Base-by-base conservation (phyloP, 2,797 vertebrate species). In the Crocidura indochinensis region DNA sequence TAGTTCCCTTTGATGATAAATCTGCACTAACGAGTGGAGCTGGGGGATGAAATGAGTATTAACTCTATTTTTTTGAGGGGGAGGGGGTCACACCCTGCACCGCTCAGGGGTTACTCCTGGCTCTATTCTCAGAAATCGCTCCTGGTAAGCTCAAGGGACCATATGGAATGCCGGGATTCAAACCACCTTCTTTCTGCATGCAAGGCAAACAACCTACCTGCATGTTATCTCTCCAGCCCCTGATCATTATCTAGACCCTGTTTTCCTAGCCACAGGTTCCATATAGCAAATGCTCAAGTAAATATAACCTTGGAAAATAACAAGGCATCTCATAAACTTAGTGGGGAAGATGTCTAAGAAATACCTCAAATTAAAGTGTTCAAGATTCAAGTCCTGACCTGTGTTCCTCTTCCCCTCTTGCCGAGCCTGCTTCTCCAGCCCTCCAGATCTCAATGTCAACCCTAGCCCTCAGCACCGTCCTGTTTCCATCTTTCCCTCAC, bases 11-110 rank as follows among this genome's bases (percentile, higher is more conserved):
- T 69, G n/a, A 64, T 44, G 84, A 65, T 49, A 76, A 74, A 46
- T 80, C 87, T 27, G 47, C 29, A 71, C 20, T 94, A n/a, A 38
- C 44, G 73, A 46, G 38, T 69, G 31, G 74, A 84, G 20, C 71
- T 91, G 72, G 65, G 51, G 83, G 38, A 29, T 1, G 24, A 93
- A 74, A 47, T 10, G 11, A 60, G 12, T 67, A 8, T 73, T 64
- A 72, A 84, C 53, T 72, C 19, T 4, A 85, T n/a, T 38, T 38
- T 38, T 38, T 38, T 38, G 38, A 5, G 38, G 38, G 38, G 38
- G 38, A 5, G 38, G 5, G 5, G 2, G 38, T 38, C 38, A 38
- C 38, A 38, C 38, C 38, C 38, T 2, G 38, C 38, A 38, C 2
- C 5, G 38, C 38, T 38, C 38, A 38, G 38, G 38, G 38, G 38